Base-by-base conservation (phyloP, 1,140 invertebrate species). In the Eueides isabella region DNA sequence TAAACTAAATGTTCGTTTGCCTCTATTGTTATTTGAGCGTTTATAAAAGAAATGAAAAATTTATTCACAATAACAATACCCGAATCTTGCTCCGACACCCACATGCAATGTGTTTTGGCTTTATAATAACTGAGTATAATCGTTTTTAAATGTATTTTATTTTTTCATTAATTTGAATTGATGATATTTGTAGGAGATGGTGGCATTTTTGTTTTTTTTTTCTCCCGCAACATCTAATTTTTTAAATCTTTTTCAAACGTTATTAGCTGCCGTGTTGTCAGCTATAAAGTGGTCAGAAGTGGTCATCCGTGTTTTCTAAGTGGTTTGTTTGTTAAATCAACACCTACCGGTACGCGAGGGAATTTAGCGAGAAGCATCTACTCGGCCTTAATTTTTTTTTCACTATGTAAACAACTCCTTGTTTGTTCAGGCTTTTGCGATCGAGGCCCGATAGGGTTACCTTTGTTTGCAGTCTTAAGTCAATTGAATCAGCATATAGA, bases 361-460 rank as follows among this genome's bases (percentile, higher is more conserved):
- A 76, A 86, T 85, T 90, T 89, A 75, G 85, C 87, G 78, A 85
- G 83, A 85, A 83, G 80, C 86, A 84, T 87, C 81, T 80, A 85
- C 79, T 76, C 80, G 76, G 80, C 82, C 80, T 85, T 85, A 83
- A 84, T 87, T 86, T 85, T 89, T 89, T 86, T 80, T 64, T 62
- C 61, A 79, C 78, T 85, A 81, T 87, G 84, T 85, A 82, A 79
- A 82, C 76, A 84, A 80, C 72, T 80, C 61, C 68, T 80, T 90
- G 77, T 88, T 87, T 86, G 85, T 74, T 61, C 76, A 88, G 82
- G 76, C 82, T 87, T 86, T 89, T 85, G 86, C 85, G 79, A 80
- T 82, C 83, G 85, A 86, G 88, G 88, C 87, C 82, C 82, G 79
- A 80, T 88, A 83, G 87, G 88, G 86, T 88, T 90, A 78, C 80